phyloP scores from a whole-genome alignment of 2,113 vertebrate species.

The Butastur rufipennis region DNA sequence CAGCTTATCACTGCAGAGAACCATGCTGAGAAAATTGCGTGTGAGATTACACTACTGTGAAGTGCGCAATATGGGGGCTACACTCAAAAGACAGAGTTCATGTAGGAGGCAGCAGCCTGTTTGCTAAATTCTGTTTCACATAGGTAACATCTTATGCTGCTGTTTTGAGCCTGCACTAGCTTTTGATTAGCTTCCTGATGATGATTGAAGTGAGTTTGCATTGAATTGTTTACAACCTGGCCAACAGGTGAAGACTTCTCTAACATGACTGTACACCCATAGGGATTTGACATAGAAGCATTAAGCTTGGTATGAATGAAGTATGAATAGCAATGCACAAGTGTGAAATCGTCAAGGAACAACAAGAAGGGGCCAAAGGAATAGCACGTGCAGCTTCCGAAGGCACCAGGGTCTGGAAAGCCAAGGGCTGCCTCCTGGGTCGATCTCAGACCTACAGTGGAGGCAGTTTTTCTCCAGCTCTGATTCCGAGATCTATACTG shows the following conservation, averaged over 20 bases:
- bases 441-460: background rate
- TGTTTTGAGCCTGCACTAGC: background rate
- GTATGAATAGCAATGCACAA: background rate
- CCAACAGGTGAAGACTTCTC: background rate
- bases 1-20: background rate
- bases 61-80: background rate
- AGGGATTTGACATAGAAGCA: background rate
- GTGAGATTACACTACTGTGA: background rate
- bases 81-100: background rate
- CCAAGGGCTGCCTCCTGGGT: background rate
- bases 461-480: background rate
- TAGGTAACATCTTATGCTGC: background rate
- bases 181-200: background rate
- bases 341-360: background rate
- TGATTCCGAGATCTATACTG: background rate
- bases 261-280: fast-evolving
- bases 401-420: background rate
- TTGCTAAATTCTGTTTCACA: background rate
- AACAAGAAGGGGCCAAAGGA: background rate
- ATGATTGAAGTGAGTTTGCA: background rate
- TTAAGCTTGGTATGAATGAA: background rate
- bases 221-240: background rate
- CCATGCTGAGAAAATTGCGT: background rate
- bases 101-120: background rate
- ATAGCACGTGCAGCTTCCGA: background rate